Base-by-base conservation (phyloP, 2,113 vertebrate species). In the Anarhynchus alexandrinus region DNA sequence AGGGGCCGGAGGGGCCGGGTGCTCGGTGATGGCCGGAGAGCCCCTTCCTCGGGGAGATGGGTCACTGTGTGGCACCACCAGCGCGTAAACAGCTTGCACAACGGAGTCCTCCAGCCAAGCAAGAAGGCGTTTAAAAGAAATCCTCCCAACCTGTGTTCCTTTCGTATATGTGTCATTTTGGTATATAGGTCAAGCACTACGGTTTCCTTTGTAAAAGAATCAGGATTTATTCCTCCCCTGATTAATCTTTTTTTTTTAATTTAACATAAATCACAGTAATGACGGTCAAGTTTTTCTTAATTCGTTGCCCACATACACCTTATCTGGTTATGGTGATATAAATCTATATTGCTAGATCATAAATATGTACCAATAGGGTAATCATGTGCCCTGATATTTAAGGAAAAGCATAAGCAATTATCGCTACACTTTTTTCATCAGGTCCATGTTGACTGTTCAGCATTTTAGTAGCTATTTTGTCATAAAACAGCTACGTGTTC, bases 31-130 rank as follows among this genome's bases (percentile, higher is more conserved):
- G 64, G 57, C 70, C 8, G 74, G 15, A 34, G 62, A 66, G 4
- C 32, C 34, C 20, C 32, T 6, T 47, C 64, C 61, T 20, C 65
- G 1, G 1, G 27, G 64, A 40, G 77, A 2, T 5, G 6, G 25
- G 0, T 2, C 3, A 21, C n/a, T 10, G 13, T 4, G 36, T 26
- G 73, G 15, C 13, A 36, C 8, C n/a, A 10, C 15, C 9, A 13
- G 1, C 40, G 1, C 9, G 2, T 9, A 15, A 10, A 21, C 4
- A 15, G 34, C 45, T 25, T 8, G 47, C 20, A 11, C 47, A 5
- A 4, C 36, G 7, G 38, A 54, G 18, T 2, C 34, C 57, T 11
- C 30, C 21, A 11, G 65, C 30, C n/a, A 2, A 45, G 76, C 86
- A 45, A 43, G 36, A 55, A 61, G 59, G 16, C 45, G 0, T 47